phyloP scores from a whole-genome alignment of 2,113 vertebrate species.

The Hepsetus odoe region DNA sequence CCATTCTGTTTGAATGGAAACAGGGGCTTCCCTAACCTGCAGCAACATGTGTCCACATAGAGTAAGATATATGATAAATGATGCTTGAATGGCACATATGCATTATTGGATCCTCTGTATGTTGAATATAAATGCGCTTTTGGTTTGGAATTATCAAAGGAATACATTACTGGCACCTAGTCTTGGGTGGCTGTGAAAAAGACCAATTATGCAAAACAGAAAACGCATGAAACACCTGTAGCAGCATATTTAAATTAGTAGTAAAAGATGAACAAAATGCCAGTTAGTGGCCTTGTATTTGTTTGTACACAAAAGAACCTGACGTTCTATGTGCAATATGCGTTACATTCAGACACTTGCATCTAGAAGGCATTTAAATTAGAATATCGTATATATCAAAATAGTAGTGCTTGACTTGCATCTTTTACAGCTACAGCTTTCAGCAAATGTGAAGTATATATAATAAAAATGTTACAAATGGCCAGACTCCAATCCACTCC shows the following conservation, averaged over 20 bases:
- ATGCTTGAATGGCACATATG: background rate
- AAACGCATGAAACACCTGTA: background rate
- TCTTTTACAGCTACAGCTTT: too few species aligned
- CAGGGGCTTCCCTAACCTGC: background rate
- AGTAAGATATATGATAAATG: background rate
- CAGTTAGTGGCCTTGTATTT: background rate
- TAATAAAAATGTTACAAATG: too few species aligned
- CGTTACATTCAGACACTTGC: background rate
- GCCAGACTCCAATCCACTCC: too few species aligned
- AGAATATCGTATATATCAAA: too few species aligned
- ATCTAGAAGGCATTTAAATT: too few species aligned
- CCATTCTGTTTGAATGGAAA: conserved; percentile 4
- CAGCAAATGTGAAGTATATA: too few species aligned
- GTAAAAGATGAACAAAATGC: background rate
- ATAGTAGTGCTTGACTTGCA: too few species aligned
- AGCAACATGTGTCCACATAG: background rate
- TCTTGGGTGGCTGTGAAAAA: background rate
- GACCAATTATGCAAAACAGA: background rate
- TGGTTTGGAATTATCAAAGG: background rate
- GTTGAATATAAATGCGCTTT: conserved; percentile 1
- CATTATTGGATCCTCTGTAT: background rate
- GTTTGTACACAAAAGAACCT: background rate
- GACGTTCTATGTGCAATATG: background rate
- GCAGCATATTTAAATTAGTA: conserved; percentile 1
- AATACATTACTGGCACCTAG: background rate